These are phyloP conservation scores for Gandaritis pyraliata DNA, from an alignment of 2,888 invertebrate species.

Conservation along the genomic window DNA sequence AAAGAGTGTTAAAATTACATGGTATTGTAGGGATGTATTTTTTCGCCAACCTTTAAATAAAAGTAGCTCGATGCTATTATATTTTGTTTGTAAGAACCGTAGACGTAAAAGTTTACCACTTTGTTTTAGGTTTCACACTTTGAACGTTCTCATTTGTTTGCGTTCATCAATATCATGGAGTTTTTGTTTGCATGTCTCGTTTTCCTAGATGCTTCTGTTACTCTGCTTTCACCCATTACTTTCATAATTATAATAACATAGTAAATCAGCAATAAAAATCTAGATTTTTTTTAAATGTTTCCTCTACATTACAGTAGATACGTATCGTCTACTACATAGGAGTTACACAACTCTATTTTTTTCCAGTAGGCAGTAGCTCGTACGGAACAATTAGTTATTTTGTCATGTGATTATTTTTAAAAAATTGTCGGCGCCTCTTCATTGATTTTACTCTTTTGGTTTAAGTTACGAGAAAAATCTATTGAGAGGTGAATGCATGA, in stretches of 20 bases:
- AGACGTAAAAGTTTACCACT: too few species aligned
- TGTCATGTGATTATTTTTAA: not conserved
- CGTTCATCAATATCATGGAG: not conserved
- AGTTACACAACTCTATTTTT: not conserved
- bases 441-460: not conserved
- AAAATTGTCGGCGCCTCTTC: not conserved
- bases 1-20: not conserved
- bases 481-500: constrained; percentile 5
- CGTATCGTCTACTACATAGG: not conserved
- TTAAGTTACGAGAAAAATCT: not conserved
- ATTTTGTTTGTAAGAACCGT: not conserved
- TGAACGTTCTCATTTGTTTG: too few species aligned
- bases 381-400: not conserved
- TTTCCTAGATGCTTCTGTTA: constrained; percentile 1
- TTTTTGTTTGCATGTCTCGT: not conserved
- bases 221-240: constrained; percentile 8
- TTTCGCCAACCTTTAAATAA: too few species aligned
- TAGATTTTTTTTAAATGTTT: not conserved
- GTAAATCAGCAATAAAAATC: not conserved
- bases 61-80: too few species aligned
- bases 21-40: not conserved
- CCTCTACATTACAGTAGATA: not conserved
- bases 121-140: too few species aligned
- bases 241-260: constrained; percentile 1
- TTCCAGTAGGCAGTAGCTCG: constrained; percentile 2